phyloP scores from a whole-genome alignment of 2,797 vertebrate genomes.

The Enoplosus armatus region DNA sequence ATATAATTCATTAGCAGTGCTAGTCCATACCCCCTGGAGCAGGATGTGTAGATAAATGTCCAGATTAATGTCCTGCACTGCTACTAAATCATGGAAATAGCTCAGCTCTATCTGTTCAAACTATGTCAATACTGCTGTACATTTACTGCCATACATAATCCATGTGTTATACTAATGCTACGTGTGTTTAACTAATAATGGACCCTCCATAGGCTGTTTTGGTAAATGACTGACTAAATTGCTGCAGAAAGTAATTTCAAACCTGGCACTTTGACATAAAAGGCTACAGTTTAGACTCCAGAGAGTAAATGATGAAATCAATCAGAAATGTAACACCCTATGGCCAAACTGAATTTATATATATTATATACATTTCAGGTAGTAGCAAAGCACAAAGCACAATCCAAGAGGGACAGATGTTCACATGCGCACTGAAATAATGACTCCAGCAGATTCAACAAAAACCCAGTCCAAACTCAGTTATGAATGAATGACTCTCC shows the following conservation, averaged over 20 bases:
- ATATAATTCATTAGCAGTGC: conserved; percentile 30
- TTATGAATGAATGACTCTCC: conserved; percentile 37
- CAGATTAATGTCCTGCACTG: conserved; percentile 19
- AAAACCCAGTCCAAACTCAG: conserved; percentile 8
- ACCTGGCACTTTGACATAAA: conserved; percentile 10
- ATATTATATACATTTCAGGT: neutral
- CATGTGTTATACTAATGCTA: conserved; percentile 2
- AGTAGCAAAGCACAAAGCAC: neutral
- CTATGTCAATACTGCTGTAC: conserved; percentile 24
- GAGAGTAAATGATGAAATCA: neutral
- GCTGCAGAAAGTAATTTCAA: neutral
- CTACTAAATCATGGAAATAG: conserved; percentile 23
- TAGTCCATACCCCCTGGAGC: neutral
- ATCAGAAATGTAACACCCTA: neutral
- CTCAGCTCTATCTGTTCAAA: neutral
- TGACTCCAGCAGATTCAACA: conserved; percentile 60
- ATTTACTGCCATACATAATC: neutral
- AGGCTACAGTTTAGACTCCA: neutral
- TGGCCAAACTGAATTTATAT: neutral
- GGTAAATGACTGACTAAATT: neutral
- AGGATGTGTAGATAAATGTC: conserved; percentile 25
- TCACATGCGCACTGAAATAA: conserved; percentile 38
- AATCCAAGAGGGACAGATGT: conserved; percentile 51
- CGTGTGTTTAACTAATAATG: conserved; percentile 4
- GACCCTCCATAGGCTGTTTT: conserved; percentile 9